A percentile compares a stretch with the other conserved stretches of the same genome.
Conservation (phyloP, 2,797 vertebrate genomes). For the Remorina albescens region DNA sequence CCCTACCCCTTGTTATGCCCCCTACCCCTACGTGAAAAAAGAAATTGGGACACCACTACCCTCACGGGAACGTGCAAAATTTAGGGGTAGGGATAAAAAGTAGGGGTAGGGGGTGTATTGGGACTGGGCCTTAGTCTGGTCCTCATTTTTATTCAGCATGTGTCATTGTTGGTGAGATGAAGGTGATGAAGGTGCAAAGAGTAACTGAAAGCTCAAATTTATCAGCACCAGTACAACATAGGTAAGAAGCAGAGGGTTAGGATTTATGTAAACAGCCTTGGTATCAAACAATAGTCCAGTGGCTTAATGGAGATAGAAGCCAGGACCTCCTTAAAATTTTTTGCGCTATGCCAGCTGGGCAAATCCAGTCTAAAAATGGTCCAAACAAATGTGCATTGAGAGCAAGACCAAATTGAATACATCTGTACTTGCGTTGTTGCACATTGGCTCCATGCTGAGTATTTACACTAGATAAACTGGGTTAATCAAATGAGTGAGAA, state of each 20-base stretch:
- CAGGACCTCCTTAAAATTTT: constrained; percentile 24
- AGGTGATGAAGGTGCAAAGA: background rate
- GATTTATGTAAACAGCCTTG: constrained; percentile 47
- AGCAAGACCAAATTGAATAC: constrained; percentile 27
- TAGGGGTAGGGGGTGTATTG: too few relatives aligned
- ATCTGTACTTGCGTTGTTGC: constrained; percentile 43
- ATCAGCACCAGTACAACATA: constrained; percentile 28
- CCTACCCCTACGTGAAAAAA: too few relatives aligned
- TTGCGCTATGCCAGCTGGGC: constrained; percentile 26
- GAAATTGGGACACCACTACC: too few relatives aligned
- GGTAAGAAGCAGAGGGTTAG: constrained; percentile 28
- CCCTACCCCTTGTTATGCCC: too few relatives aligned
- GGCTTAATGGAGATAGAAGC: constrained; percentile 12
- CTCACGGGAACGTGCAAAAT: too few relatives aligned
- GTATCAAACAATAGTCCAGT: constrained; percentile 41
- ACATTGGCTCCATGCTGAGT: constrained; percentile 22
- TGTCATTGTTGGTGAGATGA: too few relatives aligned
- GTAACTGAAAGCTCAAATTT: background rate
- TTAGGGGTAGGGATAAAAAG: too few relatives aligned
- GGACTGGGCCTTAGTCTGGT: too few relatives aligned
- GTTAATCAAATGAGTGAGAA: constrained; percentile 45
- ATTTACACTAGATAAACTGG: constrained; percentile 40
- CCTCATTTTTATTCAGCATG: background rate
- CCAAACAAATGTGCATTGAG: constrained; percentile 15
- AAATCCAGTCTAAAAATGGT: background rate